These are phyloP conservation scores for Drosophila greeni DNA, from an alignment of 2,888 invertebrate species.

Conservation along the genomic window DNA sequence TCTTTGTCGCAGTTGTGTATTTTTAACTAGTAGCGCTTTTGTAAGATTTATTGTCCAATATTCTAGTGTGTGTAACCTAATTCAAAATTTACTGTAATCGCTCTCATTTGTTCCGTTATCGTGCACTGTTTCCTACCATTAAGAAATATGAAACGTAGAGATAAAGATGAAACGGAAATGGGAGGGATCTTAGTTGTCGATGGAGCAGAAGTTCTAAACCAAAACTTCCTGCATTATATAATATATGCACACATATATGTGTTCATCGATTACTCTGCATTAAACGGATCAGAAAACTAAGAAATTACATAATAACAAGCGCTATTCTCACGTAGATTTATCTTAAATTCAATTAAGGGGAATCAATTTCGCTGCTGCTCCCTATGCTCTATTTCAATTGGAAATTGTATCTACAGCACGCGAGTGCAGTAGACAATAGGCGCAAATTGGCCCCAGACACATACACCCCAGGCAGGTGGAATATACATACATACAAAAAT, in stretches of 20 bases:
- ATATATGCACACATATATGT: conserved; percentile 1
- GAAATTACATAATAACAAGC: conserved; percentile 54
- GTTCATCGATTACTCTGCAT: conserved; percentile 12
- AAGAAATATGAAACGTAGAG: conserved; percentile 5
- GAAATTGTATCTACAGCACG: conserved; percentile 55
- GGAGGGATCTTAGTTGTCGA: neutral
- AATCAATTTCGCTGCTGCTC: conserved; percentile 43
- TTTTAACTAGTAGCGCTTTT: conserved; percentile 25
- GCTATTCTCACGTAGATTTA: conserved; percentile 19
- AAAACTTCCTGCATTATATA: conserved; percentile 9
- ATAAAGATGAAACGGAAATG: conserved; percentile 18
- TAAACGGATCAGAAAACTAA: conserved; percentile 13
- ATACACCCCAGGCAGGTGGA: conserved; percentile 3
- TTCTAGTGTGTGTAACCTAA: conserved; percentile 26
- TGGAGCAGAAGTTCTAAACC: conserved; percentile 6
- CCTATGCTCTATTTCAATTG: conserved; percentile 55
- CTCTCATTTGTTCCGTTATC: conserved; percentile 11
- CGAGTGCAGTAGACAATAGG: conserved; percentile 43
- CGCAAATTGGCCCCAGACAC: conserved; percentile 37
- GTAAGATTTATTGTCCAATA: conserved; percentile 21
- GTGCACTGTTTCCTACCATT: conserved; percentile 2
- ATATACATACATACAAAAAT: conserved; percentile 25
- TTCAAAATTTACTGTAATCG: conserved; percentile 19
- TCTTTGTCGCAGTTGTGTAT: conserved; percentile 22
- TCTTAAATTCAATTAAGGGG: conserved; percentile 48